Evolutionary conservation across 1,140 invertebrate species (phyloP).

Genomic region (Monochamus saltuarius): DNA sequence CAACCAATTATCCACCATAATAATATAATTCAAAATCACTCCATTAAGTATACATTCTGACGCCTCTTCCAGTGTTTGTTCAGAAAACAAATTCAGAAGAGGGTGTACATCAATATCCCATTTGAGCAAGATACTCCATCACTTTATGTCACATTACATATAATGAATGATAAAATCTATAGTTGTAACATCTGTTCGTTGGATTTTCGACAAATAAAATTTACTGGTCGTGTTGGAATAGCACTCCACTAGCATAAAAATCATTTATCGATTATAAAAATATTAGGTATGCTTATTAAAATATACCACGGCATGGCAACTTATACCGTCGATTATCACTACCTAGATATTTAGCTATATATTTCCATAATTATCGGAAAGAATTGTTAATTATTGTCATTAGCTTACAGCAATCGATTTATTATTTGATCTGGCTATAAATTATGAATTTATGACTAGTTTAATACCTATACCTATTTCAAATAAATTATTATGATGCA

Average conservation of each 20-base stretch:
- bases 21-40: constrained; percentile 13
- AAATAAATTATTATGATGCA: too few species aligned
- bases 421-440: too few species aligned
- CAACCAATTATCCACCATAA: too few species aligned
- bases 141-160: constrained; percentile 32
- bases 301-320: too few species aligned
- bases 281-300: too few species aligned
- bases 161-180: constrained; percentile 31
- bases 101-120: constrained; percentile 32
- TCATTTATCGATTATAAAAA: constrained; percentile 15
- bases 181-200: constrained; percentile 32
- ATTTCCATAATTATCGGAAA: too few species aligned
- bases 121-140: constrained; percentile 29
- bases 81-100: constrained; percentile 24
- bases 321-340: too few species aligned
- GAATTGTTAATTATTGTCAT: too few species aligned
- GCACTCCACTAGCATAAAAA: constrained; percentile 16
- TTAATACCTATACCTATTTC: too few species aligned
- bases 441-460: too few species aligned
- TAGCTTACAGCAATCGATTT: too few species aligned
- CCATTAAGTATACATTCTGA: constrained; percentile 17
- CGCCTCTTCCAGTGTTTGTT: constrained; percentile 11
- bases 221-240: constrained; percentile 20
- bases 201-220: constrained; percentile 29
- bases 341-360: too few species aligned